Base-by-base conservation (phyloP, 1,140 invertebrate species). In the Meloidogyne hapla region DNA sequence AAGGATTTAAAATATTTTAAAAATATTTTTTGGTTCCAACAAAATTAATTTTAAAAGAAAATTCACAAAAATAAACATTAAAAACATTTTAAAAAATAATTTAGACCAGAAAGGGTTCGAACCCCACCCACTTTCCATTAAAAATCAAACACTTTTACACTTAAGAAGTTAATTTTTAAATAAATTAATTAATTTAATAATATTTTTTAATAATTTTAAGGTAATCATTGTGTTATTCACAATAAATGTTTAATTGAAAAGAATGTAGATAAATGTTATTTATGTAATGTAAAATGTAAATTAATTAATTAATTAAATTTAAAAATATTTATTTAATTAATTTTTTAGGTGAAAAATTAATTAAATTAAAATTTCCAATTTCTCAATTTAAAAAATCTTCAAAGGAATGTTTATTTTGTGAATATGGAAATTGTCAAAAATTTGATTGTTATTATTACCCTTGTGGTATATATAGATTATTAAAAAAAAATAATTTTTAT, bases 391-490 rank as follows among this genome's bases (percentile, higher is more conserved):
- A 18, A 25, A 70, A 10, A 45, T 28, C 6, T n/a, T n/a, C 23
- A 33, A 26, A 9, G 33, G 66, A 70, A 45, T 70, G 69, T 9
- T 4, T 28, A 18, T 70, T 70, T 61, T 70, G 69, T 33, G 18
- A 48, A 6, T 26, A 45, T 33, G 5, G 12, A 28, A 42, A 45
- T 10, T 70, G 69, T 45, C 40, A 61, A 25, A 28, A 38, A 28
- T 70, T 70, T 61, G 40, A 70, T 28, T 42, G 45, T 1, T 70
- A 56, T 70, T 70, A 38, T 61, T 70, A 70, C 9, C 69, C 69
- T 15, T 70, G 69, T 28, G 69, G 48, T 56, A 56, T n/a, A n/a
- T n/a, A n/a, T n/a, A n/a, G n/a, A 15, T 56, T 56, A n/a, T n/a
- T 56, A n/a, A n/a, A n/a, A n/a, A n/a, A n/a, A n/a, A 56, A n/a